Percentiles rank a stretch among this genome's conserved stretches.
phyloP scores from a whole-genome alignment of 1,140 invertebrate species.

The Oryctes rhinoceros region DNA sequence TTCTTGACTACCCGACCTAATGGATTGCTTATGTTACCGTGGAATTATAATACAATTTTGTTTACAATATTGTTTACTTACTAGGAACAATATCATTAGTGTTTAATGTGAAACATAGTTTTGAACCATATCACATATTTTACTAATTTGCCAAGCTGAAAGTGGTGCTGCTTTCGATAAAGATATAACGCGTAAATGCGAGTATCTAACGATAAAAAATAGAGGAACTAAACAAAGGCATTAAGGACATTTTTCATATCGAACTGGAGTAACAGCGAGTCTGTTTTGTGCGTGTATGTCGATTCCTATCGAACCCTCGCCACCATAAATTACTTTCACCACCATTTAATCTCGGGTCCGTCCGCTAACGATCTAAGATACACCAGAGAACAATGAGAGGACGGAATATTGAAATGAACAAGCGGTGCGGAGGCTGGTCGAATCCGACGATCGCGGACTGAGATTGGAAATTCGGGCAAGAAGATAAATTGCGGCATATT shows the following conservation, averaged over 20 bases:
- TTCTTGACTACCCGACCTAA: background rate
- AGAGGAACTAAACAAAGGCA: too few species aligned
- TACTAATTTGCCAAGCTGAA: too few species aligned
- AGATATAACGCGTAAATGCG: too few species aligned
- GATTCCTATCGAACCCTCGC: background rate
- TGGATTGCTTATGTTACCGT: background rate
- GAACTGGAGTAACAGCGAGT: too few species aligned
- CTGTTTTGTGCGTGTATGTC: background rate
- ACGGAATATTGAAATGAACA: background rate
- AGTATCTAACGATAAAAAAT: too few species aligned
- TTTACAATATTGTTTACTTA: too few species aligned
- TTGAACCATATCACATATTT: too few species aligned
- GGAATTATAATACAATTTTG: too few species aligned
- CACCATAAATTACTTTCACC: background rate
- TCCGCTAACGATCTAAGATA: slow-evolving; percentile 4
- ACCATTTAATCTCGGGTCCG: background rate
- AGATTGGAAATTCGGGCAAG: background rate
- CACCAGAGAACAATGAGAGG: background rate
- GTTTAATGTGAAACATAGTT: too few species aligned
- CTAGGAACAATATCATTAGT: too few species aligned
- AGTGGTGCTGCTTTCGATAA: too few species aligned
- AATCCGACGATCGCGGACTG: background rate
- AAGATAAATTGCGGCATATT: slow-evolving; percentile 17
- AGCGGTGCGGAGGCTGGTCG: background rate
- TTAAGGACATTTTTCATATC: too few species aligned